Evolutionary conservation across 1,140 invertebrate genomes (phyloP).

Genomic region (Asbolus verrucosus): DNA sequence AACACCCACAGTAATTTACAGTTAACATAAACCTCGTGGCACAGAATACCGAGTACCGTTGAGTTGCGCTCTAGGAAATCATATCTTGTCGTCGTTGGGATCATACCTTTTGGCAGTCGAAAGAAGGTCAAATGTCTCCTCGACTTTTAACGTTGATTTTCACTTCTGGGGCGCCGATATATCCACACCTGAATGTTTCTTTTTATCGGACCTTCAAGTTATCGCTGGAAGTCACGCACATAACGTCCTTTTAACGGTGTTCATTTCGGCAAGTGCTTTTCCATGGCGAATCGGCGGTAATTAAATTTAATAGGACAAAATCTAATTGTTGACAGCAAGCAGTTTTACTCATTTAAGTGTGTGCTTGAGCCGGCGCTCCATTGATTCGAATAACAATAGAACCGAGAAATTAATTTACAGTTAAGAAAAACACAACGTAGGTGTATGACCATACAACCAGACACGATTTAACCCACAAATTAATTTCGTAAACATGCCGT

Average conservation of each 20-base stretch:
- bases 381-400: neutral
- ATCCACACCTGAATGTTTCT: neutral
- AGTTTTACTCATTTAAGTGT: neutral
- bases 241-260: neutral
- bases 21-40: conserved; percentile 38
- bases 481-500: no score
- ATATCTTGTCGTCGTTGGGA: conserved; percentile 23
- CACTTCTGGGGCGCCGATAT: neutral
- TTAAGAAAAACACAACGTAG: conserved; percentile 8
- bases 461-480: conserved; percentile 3
- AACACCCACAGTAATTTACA: conserved; percentile 31
- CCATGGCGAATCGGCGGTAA: neutral
- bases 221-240: conserved; percentile 1
- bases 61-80: conserved; percentile 34
- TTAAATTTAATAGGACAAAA: conserved; percentile 27
- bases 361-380: neutral
- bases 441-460: neutral
- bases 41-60: conserved; percentile 30
- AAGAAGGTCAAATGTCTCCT: conserved; percentile 8
- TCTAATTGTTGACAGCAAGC: conserved; percentile 2
- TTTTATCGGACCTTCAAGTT: conserved; percentile 3
- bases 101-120: conserved; percentile 25
- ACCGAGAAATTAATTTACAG: conserved; percentile 27
- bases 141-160: no score
- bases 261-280: neutral